Percentiles rank a stretch among this genome's conserved stretches.
Conservation (phyloP, 2,113 vertebrate genomes). For the Hydropotes inermis region DNA sequence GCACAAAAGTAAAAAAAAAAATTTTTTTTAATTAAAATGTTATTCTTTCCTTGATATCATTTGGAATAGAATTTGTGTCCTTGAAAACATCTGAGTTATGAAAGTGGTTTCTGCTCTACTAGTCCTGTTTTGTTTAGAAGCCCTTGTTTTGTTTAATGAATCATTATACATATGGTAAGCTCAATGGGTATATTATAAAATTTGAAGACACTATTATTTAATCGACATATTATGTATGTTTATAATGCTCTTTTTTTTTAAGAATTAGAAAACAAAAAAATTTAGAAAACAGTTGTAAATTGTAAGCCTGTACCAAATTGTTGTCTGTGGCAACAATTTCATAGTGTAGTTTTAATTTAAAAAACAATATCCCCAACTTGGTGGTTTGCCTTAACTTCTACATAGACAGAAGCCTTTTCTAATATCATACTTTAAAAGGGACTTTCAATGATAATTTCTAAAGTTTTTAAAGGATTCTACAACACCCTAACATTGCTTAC, state of each 20-base stretch:
- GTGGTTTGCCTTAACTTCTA: not conserved
- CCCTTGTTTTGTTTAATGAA: not conserved
- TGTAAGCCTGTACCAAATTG: not conserved
- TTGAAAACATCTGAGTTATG: not conserved
- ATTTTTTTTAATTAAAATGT: not conserved
- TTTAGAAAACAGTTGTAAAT: not conserved
- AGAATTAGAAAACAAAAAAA: not conserved
- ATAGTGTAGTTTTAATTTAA: not conserved
- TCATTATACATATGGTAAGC: not conserved
- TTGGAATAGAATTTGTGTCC: not conserved
- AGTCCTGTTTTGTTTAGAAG: not conserved
- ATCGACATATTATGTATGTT: not conserved
- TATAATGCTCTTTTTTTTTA: not conserved
- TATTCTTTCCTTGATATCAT: not conserved
- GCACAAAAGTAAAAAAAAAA: not conserved
- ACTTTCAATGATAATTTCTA: not conserved
- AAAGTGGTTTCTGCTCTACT: not conserved
- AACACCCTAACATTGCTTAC: not conserved
- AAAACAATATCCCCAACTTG: not conserved
- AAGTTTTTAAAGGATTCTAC: not conserved
- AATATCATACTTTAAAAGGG: not conserved
- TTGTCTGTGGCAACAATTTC: not conserved
- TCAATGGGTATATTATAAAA: not conserved
- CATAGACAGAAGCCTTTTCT: not conserved
- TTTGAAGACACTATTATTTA: not conserved